Conservation (phyloP, 2,888 invertebrate species). For the Nasonovia ribisnigri region DNA sequence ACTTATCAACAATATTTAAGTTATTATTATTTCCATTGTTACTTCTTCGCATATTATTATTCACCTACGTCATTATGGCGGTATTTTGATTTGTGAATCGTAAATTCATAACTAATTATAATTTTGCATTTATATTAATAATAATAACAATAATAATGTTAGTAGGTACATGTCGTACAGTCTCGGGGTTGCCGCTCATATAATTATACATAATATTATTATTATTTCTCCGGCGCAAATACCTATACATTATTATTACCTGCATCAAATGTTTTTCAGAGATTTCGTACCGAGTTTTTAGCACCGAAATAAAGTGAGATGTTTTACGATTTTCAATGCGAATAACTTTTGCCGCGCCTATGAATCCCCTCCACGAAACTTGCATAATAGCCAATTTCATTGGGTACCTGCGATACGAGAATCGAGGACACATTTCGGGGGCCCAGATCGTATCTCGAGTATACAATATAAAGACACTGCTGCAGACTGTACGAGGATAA, state of each 20-base stretch:
- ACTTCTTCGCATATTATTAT: neutral
- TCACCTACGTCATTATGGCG: neutral
- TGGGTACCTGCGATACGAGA: conserved; percentile 27
- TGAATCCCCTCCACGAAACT: conserved; percentile 13
- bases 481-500: neutral
- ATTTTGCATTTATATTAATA: neutral
- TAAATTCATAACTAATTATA: neutral
- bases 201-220: neutral
- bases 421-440: conserved; percentile 30
- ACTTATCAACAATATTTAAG: neutral
- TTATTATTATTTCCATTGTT: neutral
- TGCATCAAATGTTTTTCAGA: conserved; percentile 2
- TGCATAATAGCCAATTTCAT: conserved; percentile 54
- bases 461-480: conserved; percentile 44
- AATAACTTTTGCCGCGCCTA: neutral
- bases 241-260: neutral
- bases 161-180: neutral
- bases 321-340: conserved; percentile 30
- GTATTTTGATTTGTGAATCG: neutral
- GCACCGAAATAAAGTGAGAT: neutral
- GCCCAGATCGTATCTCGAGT: conserved; percentile 5
- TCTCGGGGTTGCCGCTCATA: neutral
- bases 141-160: neutral
- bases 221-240: neutral
- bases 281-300: neutral